Evolutionary conservation across 2,113 vertebrate genomes (phyloP), one percentile per base, ranked within the genome.

Genomic region (Lepus europaeus): DNA sequence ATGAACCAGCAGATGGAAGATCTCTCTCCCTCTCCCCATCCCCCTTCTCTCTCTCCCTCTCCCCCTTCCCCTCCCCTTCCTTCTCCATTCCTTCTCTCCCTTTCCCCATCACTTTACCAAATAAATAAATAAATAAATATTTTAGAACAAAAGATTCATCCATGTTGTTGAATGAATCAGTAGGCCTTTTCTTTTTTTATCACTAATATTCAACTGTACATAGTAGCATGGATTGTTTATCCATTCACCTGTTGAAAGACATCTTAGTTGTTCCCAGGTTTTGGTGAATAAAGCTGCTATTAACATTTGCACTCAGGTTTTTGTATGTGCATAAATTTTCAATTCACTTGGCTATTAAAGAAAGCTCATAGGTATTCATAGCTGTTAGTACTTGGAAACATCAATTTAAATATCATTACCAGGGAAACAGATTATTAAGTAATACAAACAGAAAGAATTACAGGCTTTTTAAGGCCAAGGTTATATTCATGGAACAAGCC

Each of bases 331-430:
- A 80, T 53, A 70, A 61, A 95, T 94, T 94, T 94, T 94, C 92
- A 93, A 83, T 74, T 94, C 72, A 73, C 51, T 94, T 93, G 68
- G 53, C 69, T 93, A 61, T 79, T 93, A 91, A 95, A 82, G 53
- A 94, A 95, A 95, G 83, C 59, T 87, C 66, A 85, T 76, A 91
- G 82, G 53, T 85, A 81, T 88, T 89, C 76, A 96, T 68, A 94
- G 49, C 39, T 93, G 90, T 92, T 90, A 92, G 66, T 87, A 93
- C 56, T 80, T 51, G 53, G 49, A 93, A 23, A 87, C 20, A 39
- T 72, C 49, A 59, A 95, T 91, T 96, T 96, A 96, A 95, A 84
- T 96, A 92, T 79, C 80, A 89, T 95, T 92, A 92, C 87, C 53
- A 93, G n/a, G 86, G 81, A 89, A 96, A 91, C 39, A 81, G 72